These are phyloP conservation scores for Podarcis raffonei DNA, from an alignment of 2,113 vertebrate genomes.

Conservation along the genomic window DNA sequence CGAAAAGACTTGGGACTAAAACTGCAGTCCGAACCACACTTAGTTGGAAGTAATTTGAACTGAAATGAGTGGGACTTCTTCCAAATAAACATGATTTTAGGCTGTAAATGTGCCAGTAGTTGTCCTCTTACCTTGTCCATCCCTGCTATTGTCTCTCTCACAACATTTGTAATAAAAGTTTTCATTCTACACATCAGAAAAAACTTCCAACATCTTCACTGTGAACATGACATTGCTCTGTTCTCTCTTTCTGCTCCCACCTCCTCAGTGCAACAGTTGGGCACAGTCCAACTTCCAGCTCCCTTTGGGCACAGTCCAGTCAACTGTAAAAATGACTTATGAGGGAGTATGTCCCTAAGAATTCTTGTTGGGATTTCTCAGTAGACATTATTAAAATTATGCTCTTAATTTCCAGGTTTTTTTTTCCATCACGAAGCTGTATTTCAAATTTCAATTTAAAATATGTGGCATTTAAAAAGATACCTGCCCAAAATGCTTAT, in stretches of 20 bases:
- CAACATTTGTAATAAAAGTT: accelerated
- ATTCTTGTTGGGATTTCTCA: neutral
- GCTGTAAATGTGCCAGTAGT: accelerated
- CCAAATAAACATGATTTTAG: neutral
- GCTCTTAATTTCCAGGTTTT: neutral
- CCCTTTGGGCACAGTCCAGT: neutral
- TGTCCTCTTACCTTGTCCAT: neutral
- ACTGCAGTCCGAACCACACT: neutral
- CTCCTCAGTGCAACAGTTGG: neutral
- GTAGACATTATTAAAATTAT: neutral
- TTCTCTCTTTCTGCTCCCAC: neutral
- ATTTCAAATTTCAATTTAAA: neutral
- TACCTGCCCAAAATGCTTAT: neutral
- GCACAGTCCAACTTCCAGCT: neutral
- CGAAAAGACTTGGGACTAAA: accelerated
- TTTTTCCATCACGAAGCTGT: neutral
- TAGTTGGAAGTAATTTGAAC: conserved; percentile 3
- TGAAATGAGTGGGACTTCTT: neutral
- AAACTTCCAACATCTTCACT: neutral
- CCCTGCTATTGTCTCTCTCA: accelerated
- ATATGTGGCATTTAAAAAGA: neutral
- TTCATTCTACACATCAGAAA: neutral
- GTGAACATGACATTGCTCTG: neutral
- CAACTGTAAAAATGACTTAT: neutral
- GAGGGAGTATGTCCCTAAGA: neutral